These are phyloP conservation scores for Littorina saxatilis DNA, from an alignment of 1,140 invertebrate species.

Conservation along the genomic window DNA sequence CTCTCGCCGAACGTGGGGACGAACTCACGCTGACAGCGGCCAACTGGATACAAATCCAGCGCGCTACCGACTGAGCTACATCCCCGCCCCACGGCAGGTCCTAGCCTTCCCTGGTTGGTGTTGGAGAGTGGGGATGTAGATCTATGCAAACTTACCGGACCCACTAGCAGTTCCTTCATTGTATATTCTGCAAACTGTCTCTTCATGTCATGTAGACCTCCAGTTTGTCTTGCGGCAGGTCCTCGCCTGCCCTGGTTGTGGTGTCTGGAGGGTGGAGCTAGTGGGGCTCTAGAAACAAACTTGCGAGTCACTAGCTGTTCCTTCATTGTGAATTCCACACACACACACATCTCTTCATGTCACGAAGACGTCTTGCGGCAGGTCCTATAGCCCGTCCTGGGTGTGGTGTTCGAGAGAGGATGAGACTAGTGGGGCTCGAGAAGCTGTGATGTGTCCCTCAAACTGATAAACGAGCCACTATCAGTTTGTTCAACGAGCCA, in stretches of 20 bases:
- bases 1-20: too few relatives aligned
- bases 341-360: neutral
- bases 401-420: too few relatives aligned
- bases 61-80: too few relatives aligned
- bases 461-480: too few relatives aligned
- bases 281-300: neutral
- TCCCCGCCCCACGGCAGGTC: neutral
- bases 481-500: too few relatives aligned
- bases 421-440: too few relatives aligned
- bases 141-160: neutral
- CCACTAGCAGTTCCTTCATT: neutral
- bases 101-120: neutral
- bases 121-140: neutral
- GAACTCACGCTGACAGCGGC: too few relatives aligned
- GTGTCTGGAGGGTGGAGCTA: too few relatives aligned
- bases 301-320: neutral
- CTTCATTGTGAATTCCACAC: neutral
- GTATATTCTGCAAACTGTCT: neutral
- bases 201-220: slow-evolving; percentile 60
- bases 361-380: too few relatives aligned
- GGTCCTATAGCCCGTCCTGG: too few relatives aligned
- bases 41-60: too few relatives aligned
- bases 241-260: neutral
- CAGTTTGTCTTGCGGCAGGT: slow-evolving; percentile 29
- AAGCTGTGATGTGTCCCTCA: too few relatives aligned